Base-by-base conservation (phyloP, 2,888 invertebrate genomes). In the Pyrochroa serraticornis region DNA sequence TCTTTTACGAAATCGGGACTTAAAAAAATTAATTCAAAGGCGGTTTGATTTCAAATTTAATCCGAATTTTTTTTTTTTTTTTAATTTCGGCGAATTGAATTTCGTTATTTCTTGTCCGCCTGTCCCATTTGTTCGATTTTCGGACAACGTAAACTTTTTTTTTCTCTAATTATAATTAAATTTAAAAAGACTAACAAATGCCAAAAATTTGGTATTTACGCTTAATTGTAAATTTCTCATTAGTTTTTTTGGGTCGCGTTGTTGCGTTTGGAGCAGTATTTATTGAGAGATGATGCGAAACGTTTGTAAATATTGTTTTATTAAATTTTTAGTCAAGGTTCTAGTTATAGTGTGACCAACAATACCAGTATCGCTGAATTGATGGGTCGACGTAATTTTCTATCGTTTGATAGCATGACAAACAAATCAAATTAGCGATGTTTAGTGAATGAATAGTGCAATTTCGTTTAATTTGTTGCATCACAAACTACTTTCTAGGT, bases 181-280 rank as follows among this genome's bases (percentile, higher is more conserved):
- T 44, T 59, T 54, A 54, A 59, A 59, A 54, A 59, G 54, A 59
- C 54, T 59, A 59, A 59, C 53, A 42, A 55, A 51, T 57, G 51
- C 57, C 50, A 45, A 57, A 57, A 51, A 13, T 71, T 22, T 69
- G 71, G 71, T 70, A 69, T 66, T 62, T 70, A 71, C 71, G 71
- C 71, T 71, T 71, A 70, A 66, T 65, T 65, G 59, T 66, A 68
- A 62, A 62, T 61, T 61, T 22, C 22, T 22, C 64, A 66, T 63
- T 66, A 63, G 58, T 58, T 60, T 62, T 56, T 52, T 58, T 56
- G 61, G 60, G 54, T 60, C 45, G 53, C 44, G 49, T 59, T 60
- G 53, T 51, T 45, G 52, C 59, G 60, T 64, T 66, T 58, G 58
- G 62, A 66, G 64, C 66, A 66, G 66, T 66, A 66, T 66, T 66